phyloP scores from a whole-genome alignment of 2,113 vertebrate species.

The Nothocercus nigrocapillus region DNA sequence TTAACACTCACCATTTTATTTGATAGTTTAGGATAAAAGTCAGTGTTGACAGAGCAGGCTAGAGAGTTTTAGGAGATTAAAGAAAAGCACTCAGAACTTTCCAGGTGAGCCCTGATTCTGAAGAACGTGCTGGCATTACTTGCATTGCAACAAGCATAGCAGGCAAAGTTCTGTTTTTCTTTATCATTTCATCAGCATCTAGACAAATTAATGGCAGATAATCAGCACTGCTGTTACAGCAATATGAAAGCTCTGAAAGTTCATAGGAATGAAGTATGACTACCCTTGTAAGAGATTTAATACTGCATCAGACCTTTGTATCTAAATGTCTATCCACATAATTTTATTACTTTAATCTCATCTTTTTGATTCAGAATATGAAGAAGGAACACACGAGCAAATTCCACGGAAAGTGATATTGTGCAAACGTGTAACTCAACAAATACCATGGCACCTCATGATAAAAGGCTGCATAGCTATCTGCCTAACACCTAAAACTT shows the following conservation, averaged over 20 bases:
- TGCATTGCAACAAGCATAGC: background rate
- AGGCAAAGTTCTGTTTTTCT: background rate
- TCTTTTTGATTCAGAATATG: background rate
- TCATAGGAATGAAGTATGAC: background rate
- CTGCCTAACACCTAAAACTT: background rate
- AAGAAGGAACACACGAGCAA: background rate
- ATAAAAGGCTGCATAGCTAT: background rate
- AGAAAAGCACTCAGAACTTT: background rate
- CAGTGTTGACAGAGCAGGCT: background rate
- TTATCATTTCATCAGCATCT: background rate
- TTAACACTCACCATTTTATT: background rate
- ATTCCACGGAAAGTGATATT: background rate
- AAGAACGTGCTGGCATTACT: background rate
- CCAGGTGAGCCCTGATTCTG: background rate
- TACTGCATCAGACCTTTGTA: background rate
- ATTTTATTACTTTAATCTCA: background rate
- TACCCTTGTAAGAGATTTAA: background rate
- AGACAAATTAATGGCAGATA: background rate
- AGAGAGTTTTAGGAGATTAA: background rate
- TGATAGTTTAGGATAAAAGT: background rate
- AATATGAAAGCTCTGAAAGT: background rate
- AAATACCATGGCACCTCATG: background rate
- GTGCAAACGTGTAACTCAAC: background rate
- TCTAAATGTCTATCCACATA: background rate
- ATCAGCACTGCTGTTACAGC: background rate